Evolutionary conservation across 2,797 vertebrate genomes (phyloP).

Genomic region (Tympanoctomys barrerae): DNA sequence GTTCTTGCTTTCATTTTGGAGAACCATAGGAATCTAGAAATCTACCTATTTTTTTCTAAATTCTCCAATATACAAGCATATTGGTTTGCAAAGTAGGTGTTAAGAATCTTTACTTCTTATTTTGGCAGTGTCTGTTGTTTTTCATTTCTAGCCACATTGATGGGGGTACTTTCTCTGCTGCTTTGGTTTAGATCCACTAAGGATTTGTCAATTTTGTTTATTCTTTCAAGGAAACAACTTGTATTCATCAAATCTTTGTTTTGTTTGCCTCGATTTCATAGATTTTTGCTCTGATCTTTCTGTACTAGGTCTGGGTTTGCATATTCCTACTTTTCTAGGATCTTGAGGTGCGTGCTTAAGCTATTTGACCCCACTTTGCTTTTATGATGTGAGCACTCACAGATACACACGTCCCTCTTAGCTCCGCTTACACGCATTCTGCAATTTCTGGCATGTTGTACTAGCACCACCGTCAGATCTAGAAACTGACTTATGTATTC

Average conservation of each 20-base stretch:
- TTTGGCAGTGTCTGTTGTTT: not conserved
- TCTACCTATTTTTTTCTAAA: not conserved
- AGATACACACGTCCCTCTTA: not conserved
- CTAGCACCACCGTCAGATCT: not conserved
- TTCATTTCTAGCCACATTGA: not conserved
- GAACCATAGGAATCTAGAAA: not conserved
- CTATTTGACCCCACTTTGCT: not conserved
- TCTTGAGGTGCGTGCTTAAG: not conserved
- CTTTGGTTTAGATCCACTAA: not conserved
- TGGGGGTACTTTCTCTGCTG: not conserved
- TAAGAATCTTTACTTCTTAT: not conserved
- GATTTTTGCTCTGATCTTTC: not conserved
- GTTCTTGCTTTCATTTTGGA: not conserved
- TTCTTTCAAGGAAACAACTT: not conserved
- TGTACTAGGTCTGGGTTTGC: not conserved
- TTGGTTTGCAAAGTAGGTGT: not conserved
- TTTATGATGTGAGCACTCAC: not conserved
- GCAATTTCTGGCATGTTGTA: not conserved
- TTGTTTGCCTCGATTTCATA: not conserved
- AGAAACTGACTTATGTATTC: not conserved
- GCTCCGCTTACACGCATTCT: not conserved
- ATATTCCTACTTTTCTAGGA: not conserved
- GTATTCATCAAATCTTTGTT: not conserved
- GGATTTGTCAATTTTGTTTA: not conserved
- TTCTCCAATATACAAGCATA: not conserved